These are phyloP conservation scores for Cyclophora albipunctata DNA, from an alignment of 2,888 invertebrate species.

Conservation along the genomic window DNA sequence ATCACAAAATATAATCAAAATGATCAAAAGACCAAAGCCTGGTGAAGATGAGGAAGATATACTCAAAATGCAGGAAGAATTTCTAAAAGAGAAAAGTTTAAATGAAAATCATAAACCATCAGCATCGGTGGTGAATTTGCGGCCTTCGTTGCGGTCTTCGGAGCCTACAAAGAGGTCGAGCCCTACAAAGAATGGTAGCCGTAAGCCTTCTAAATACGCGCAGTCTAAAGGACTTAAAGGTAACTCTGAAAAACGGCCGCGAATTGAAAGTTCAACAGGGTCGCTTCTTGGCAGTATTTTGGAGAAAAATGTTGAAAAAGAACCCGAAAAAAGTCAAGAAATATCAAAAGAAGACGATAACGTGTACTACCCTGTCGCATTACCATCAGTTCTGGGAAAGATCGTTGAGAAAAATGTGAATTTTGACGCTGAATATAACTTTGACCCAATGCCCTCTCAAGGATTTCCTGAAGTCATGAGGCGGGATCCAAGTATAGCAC, in stretches of 20 bases:
- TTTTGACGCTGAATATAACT: constrained; percentile 23
- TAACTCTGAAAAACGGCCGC: constrained; percentile 57
- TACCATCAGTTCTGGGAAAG: constrained; percentile 62
- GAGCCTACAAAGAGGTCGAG: constrained; percentile 34
- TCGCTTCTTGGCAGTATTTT: constrained; percentile 44
- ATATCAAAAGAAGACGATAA: constrained; percentile 43
- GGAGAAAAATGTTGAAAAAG: constrained; percentile 40
- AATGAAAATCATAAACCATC: constrained; percentile 76
- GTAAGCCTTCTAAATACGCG: constrained; percentile 63
- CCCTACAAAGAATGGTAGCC: constrained; percentile 21
- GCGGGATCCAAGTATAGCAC: constrained; percentile 38
- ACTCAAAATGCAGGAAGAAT: constrained; percentile 83
- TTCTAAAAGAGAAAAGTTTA: constrained; percentile 71
- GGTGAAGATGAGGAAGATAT: constrained; percentile 84
- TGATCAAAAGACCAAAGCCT: constrained; percentile 80
- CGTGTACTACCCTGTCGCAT: constrained; percentile 64
- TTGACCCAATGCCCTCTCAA: constrained; percentile 40
- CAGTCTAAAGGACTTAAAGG: constrained; percentile 48
- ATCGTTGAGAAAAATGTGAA: constrained; percentile 73
- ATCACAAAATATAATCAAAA: constrained; percentile 27
- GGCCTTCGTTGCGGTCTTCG: constrained; percentile 36
- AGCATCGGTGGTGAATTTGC: constrained; percentile 74
- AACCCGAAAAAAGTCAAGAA: constrained; percentile 3
- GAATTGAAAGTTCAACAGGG: constrained; percentile 26
- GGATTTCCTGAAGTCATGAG: constrained; percentile 72